phyloP scores from a whole-genome alignment of 2,888 invertebrate species.

The Heliconius aoede region DNA sequence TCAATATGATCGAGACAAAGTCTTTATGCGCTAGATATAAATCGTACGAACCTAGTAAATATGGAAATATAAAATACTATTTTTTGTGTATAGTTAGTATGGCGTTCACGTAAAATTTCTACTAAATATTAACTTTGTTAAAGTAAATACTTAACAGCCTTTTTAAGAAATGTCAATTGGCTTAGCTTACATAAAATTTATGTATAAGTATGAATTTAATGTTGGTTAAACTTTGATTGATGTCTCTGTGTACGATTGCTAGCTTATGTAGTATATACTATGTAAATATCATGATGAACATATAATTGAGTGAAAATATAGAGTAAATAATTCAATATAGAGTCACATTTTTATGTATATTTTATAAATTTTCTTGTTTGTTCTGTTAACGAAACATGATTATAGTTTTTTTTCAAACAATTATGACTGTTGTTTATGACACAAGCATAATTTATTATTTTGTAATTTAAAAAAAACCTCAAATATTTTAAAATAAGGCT shows the following conservation, averaged over 20 bases:
- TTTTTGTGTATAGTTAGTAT: background rate
- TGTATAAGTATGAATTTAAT: background rate
- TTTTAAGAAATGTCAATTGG: background rate
- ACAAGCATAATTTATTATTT: constrained; percentile 5
- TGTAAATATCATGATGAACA: too few species aligned
- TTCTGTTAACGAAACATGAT: constrained; percentile 26
- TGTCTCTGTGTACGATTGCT: background rate
- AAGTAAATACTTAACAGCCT: background rate
- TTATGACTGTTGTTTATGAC: constrained; percentile 2
- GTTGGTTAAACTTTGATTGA: background rate
- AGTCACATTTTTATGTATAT: background rate
- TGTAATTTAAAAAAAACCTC: background rate
- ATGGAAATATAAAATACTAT: background rate
- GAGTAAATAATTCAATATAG: too few species aligned
- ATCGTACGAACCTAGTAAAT: background rate
- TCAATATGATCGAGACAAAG: too few species aligned
- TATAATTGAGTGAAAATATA: too few species aligned
- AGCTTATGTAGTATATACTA: too few species aligned
- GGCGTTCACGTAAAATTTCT: background rate
- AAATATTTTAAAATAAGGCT: background rate
- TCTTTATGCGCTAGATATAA: too few species aligned
- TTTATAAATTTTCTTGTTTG: constrained; percentile 9
- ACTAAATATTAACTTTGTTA: background rate
- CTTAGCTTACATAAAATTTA: background rate
- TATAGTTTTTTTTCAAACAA: background rate